phyloP scores from a whole-genome alignment of 2,797 vertebrate genomes.

The Pyrocephalus nanus region DNA sequence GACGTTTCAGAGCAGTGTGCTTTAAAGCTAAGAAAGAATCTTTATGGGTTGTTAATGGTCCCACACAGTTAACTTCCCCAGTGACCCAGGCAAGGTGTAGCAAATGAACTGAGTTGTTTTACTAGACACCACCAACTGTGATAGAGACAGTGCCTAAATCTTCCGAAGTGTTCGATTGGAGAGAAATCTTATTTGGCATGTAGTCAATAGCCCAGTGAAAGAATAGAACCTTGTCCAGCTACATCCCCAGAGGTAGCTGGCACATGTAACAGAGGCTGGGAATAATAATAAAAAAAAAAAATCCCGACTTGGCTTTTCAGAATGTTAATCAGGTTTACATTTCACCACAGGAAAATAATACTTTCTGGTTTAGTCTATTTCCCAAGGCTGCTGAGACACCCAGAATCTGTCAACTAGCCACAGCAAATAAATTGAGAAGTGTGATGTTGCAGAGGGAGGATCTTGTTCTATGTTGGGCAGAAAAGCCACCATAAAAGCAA shows the following conservation, averaged over 20 bases:
- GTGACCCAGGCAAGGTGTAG: constrained; percentile 35
- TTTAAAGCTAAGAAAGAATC: constrained; percentile 23
- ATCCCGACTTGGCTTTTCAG: neutral
- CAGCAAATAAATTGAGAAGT: neutral
- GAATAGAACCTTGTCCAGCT: constrained; percentile 39
- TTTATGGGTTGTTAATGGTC: constrained; percentile 36
- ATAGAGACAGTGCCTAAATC: constrained; percentile 52
- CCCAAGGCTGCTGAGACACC: neutral
- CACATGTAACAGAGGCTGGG: neutral
- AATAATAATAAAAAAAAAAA: neutral
- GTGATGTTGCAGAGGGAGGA: neutral
- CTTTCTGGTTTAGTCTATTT: neutral
- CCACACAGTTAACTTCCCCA: neutral
- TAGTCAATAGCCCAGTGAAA: constrained; percentile 63
- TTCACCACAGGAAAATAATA: constrained; percentile 19
- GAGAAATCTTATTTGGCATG: constrained; percentile 65
- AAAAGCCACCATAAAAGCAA: neutral
- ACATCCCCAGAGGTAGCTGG: constrained; percentile 6
- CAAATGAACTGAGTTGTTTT: constrained; percentile 41
- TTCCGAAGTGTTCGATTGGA: constrained; percentile 47
- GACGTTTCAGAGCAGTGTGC: neutral
- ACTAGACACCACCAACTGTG: constrained; percentile 26
- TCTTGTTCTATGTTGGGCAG: neutral
- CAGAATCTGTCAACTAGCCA: neutral
- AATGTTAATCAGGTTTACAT: constrained; percentile 40